phyloP scores from a whole-genome alignment of 2,113 vertebrate genomes.

The Semnopithecus entellus region DNA sequence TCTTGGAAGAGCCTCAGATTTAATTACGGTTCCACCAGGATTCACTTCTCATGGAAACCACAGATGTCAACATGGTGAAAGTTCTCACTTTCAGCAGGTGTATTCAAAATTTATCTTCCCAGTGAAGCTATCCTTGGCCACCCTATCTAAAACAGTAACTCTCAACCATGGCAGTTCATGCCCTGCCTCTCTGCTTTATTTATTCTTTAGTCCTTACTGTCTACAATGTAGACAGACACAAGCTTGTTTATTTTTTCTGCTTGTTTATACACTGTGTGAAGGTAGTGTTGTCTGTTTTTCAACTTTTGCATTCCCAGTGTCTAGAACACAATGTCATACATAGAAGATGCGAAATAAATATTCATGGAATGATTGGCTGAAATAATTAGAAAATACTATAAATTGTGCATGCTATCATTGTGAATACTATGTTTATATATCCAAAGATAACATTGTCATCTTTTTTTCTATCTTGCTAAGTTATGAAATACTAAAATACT shows the following conservation, averaged over 20 bases:
- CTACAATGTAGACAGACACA: not conserved
- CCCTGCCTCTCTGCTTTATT: not conserved
- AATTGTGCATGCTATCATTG: not conserved
- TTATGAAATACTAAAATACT: not conserved
- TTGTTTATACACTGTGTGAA: not conserved
- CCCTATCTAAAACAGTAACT: not conserved
- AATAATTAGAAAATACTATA: not conserved
- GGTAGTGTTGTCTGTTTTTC: not conserved
- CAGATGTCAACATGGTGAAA: accelerated
- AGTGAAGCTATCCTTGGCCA: accelerated
- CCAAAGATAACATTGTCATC: not conserved
- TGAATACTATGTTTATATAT: not conserved
- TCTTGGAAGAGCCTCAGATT: not conserved
- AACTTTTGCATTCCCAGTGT: too few relatives aligned
- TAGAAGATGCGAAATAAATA: not conserved
- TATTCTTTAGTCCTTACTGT: not conserved
- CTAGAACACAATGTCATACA: not conserved
- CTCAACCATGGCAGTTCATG: not conserved
- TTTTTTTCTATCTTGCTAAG: not conserved
- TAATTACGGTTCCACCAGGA: not conserved
- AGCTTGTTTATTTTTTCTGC: not conserved
- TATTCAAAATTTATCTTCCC: not conserved
- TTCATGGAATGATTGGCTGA: not conserved
- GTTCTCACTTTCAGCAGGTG: not conserved
- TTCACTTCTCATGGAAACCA: not conserved